Evolutionary conservation across 2,113 vertebrate species (phyloP).

Genomic region (Dasypus novemcinctus): DNA sequence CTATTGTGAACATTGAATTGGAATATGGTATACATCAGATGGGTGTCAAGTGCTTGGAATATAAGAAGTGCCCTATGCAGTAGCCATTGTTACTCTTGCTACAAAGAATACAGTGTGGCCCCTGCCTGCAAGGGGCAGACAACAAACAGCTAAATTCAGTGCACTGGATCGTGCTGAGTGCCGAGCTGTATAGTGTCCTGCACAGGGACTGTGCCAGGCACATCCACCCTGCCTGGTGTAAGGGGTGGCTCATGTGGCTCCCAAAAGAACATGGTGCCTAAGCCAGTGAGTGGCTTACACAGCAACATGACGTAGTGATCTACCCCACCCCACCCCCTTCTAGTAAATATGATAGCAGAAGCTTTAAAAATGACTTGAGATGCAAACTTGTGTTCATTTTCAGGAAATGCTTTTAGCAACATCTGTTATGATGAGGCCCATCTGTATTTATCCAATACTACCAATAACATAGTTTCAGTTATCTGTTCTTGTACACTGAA

Average conservation of each 20-base stretch:
- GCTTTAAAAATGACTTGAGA: background rate
- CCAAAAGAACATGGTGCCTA: background rate
- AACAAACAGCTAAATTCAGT: background rate
- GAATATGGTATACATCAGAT: background rate
- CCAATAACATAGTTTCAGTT: background rate
- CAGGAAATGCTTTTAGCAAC: background rate
- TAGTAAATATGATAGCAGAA: background rate
- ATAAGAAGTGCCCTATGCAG: background rate
- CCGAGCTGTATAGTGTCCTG: fast-evolving
- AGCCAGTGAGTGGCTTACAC: background rate
- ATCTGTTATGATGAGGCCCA: background rate
- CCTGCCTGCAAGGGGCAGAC: background rate
- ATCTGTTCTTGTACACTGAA: background rate
- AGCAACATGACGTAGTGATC: too few relatives aligned
- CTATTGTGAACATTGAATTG: background rate
- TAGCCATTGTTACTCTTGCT: background rate
- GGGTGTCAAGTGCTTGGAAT: background rate
- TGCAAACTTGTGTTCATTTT: background rate
- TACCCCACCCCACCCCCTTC: background rate
- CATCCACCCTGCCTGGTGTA: background rate
- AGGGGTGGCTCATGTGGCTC: background rate
- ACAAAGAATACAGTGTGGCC: background rate
- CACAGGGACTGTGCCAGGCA: background rate
- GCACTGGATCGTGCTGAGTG: background rate
- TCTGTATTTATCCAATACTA: background rate